Base-by-base conservation (phyloP, 2,888 invertebrate genomes). In the Hirtodrosophila duncani region DNA sequence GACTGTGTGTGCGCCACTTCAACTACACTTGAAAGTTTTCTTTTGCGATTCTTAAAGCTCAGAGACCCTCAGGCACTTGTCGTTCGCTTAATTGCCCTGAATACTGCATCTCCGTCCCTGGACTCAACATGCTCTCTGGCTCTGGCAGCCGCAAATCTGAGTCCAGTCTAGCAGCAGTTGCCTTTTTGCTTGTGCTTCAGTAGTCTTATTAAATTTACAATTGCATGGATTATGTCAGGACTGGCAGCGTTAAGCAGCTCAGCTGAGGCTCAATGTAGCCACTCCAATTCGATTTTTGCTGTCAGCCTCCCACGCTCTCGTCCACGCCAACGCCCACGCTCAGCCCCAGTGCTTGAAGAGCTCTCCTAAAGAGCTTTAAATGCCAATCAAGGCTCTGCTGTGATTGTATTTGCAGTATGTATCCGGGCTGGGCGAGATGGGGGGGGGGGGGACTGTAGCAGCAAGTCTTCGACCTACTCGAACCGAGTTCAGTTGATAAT, bases 151-250 rank as follows among this genome's bases (percentile, higher is more conserved):
- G 33, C 53, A 41, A 52, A 18, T 49, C 49, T 27, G 8, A 20
- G 39, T 29, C 14, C 38, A 20, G 18, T 9, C 26, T 20, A 8
- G 17, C 24, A 7, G n/a, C n/a, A n/a, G n/a, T n/a, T 3, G 2
- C 17, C n/a, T 2, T 36, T 9, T 21, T 14, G 17, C 23, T 42
- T 34, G 43, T 8, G 26, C 44, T 30, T 34, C 20, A 33, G 42
- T 31, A 30, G 59, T 64, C 66, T 71, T 68, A 68, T 82, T 81
- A 69, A 75, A 70, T 74, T 68, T 75, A 63, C 75, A 78, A 81
- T 82, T 81, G 79, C 67, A 64, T 63, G 81, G 81, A 79, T 81
- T 82, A 75, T 79, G 81, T 79, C 71, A 74, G 67, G 64, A 62
- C 78, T 55, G 81, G 55, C 74, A 62, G 63, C 64, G 67, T 63